Percentiles rank a stretch among this genome's conserved stretches.
phyloP scores from a whole-genome alignment of 2,797 vertebrate genomes.

The Sebastes dallii region DNA sequence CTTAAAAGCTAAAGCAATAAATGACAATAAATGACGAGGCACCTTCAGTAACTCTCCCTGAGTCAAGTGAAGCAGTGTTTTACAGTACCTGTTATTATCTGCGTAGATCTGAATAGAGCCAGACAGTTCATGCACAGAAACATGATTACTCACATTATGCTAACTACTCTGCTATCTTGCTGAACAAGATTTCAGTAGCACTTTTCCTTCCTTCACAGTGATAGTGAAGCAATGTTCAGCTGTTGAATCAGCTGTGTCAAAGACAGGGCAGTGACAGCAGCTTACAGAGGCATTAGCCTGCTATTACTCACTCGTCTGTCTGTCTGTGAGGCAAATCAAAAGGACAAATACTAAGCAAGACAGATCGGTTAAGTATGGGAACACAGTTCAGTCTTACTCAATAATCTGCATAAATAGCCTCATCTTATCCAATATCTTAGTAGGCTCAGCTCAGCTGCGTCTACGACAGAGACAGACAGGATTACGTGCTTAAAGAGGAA shows the following conservation, averaged over 20 bases:
- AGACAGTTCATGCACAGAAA: slow-evolving; percentile 19
- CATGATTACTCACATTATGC: slow-evolving; percentile 5
- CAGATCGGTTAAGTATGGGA: slow-evolving; percentile 4
- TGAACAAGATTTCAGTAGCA: slow-evolving; percentile 35
- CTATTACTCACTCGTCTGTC: slow-evolving; percentile 43
- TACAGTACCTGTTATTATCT: background rate
- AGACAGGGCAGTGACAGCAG: slow-evolving; percentile 36
- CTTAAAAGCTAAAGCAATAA: too few relatives aligned
- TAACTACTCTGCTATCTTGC: slow-evolving; percentile 22
- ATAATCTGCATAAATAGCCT: slow-evolving; percentile 49
- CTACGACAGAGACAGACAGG: slow-evolving; percentile 6
- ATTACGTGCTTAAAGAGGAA: slow-evolving; percentile 18
- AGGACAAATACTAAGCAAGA: slow-evolving; percentile 24
- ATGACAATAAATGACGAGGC: too few relatives aligned
- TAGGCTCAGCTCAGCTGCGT: slow-evolving; percentile 6
- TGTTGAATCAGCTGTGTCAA: slow-evolving; percentile 41
- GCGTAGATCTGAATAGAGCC: background rate
- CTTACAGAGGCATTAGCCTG: slow-evolving; percentile 38
- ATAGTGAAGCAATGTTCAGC: slow-evolving; percentile 34
- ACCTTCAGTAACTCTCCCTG: too few relatives aligned
- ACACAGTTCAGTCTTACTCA: slow-evolving; percentile 3
- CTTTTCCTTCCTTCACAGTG: background rate
- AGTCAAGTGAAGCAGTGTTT: background rate
- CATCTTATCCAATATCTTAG: slow-evolving; percentile 25
- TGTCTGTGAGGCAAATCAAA: slow-evolving; percentile 18